phyloP scores from a whole-genome alignment of 2,113 vertebrate genomes.

The Oreochromis spilurus region DNA sequence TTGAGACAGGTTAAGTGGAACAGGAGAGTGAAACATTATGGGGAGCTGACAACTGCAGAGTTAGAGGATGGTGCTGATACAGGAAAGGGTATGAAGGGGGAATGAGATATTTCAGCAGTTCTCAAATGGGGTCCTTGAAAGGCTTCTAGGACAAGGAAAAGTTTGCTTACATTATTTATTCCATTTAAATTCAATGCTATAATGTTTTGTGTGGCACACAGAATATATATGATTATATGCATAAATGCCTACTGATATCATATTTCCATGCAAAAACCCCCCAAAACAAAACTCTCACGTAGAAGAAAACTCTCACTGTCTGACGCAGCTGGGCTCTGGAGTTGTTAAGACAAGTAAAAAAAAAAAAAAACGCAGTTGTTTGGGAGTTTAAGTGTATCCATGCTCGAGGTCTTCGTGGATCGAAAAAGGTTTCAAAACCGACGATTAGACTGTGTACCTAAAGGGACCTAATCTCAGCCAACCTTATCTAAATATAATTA shows the following conservation, averaged over 20 bases:
- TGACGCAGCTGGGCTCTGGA: not conserved
- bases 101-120: slow-evolving; percentile 13
- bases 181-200: not conserved
- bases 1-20: slow-evolving; percentile 50
- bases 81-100: not conserved
- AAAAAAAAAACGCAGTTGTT: not conserved
- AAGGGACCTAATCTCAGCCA: not conserved
- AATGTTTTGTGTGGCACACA: not conserved
- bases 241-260: not conserved
- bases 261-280: rapidly evolving
- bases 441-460: not conserved
- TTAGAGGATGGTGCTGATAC: slow-evolving; percentile 8
- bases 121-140: not conserved
- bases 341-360: not conserved
- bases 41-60: not conserved
- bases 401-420: not conserved
- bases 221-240: not conserved
- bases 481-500: not conserved
- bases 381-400: not conserved
- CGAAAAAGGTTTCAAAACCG: not conserved
- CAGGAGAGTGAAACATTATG: not conserved
- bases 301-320: not conserved
- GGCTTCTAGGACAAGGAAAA: not conserved
- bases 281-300: not conserved
- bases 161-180: not conserved